These are phyloP conservation scores for Rhadinocentrus ornatus DNA, from an alignment of 2,797 vertebrate genomes.

Conservation along the genomic window DNA sequence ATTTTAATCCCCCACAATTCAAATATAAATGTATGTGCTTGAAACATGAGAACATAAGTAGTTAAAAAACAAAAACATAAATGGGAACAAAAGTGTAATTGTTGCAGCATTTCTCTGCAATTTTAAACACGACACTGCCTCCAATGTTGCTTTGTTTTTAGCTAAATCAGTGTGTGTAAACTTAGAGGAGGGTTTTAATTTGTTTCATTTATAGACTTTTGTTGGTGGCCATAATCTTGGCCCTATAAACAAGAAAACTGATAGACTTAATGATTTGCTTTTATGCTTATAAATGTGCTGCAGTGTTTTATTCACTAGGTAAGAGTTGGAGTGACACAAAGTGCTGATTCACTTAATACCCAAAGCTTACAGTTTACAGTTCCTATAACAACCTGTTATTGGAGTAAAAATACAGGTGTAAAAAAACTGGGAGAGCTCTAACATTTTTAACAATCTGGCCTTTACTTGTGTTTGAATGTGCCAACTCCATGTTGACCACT, in stretches of 20 bases:
- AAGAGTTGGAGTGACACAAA: neutral
- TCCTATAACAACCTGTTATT: slow-evolving; percentile 64
- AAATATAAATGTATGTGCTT: slow-evolving; percentile 5
- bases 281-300: neutral
- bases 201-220: neutral
- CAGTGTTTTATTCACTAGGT: neutral
- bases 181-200: neutral
- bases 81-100: neutral
- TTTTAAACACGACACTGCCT: neutral
- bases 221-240: neutral
- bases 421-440: slow-evolving; percentile 46
- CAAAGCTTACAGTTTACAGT: slow-evolving; percentile 26
- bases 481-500: slow-evolving; percentile 61
- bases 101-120: neutral
- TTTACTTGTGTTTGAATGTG: slow-evolving; percentile 50
- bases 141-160: neutral
- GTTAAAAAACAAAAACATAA: neutral
- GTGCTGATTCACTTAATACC: neutral
- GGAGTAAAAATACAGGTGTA: slow-evolving; percentile 79
- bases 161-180: neutral
- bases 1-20: slow-evolving; percentile 11
- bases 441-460: slow-evolving; percentile 34
- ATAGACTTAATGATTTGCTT: neutral
- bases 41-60: neutral
- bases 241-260: neutral